These are phyloP conservation scores for Enteromius paludinosus DNA, from an alignment of 2,797 vertebrate genomes.

Conservation along the genomic window DNA sequence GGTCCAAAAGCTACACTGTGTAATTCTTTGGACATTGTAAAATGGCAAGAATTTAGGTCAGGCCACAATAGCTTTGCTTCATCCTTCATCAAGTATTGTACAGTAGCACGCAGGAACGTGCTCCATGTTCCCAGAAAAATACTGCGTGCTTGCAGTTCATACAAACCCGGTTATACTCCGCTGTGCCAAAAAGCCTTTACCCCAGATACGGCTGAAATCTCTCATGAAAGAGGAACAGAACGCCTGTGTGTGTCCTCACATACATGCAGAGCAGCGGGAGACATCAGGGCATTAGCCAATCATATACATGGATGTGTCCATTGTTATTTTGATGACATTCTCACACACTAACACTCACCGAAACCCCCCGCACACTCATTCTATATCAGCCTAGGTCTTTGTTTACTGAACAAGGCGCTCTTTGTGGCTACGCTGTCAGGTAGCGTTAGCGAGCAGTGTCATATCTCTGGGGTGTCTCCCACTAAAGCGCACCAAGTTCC, in stretches of 20 bases:
- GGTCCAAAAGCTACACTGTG: constrained; percentile 66
- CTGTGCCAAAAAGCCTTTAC: constrained; percentile 49
- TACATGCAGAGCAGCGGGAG: background rate
- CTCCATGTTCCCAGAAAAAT: constrained; percentile 67
- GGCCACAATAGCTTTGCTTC: constrained; percentile 72
- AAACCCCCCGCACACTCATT: constrained; percentile 67
- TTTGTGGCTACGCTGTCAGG: constrained; percentile 75
- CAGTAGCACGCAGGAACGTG: constrained; percentile 62
- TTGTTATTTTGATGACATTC: constrained; percentile 20
- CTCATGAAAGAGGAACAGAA: background rate
- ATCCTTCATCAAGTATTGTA: constrained; percentile 55
- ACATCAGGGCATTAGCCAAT: constrained; percentile 1
- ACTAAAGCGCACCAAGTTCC: constrained; percentile 68
- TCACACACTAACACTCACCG: constrained; percentile 46
- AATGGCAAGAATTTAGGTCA: constrained; percentile 78
- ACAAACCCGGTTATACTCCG: constrained; percentile 5
- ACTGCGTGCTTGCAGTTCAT: constrained; percentile 38
- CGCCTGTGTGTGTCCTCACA: background rate
- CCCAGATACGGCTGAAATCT: constrained; percentile 2
- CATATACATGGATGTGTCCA: constrained; percentile 43
- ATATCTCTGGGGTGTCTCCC: constrained; percentile 70
- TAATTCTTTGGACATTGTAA: constrained; percentile 69
- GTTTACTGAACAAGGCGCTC: constrained; percentile 61
- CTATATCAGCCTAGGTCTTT: constrained; percentile 56
- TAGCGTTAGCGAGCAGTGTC: constrained; percentile 70